Evolutionary conservation across 2,797 vertebrate genomes (phyloP), one percentile per base, ranked within the genome.

Genomic region (Macrochelys suwanniensis): DNA sequence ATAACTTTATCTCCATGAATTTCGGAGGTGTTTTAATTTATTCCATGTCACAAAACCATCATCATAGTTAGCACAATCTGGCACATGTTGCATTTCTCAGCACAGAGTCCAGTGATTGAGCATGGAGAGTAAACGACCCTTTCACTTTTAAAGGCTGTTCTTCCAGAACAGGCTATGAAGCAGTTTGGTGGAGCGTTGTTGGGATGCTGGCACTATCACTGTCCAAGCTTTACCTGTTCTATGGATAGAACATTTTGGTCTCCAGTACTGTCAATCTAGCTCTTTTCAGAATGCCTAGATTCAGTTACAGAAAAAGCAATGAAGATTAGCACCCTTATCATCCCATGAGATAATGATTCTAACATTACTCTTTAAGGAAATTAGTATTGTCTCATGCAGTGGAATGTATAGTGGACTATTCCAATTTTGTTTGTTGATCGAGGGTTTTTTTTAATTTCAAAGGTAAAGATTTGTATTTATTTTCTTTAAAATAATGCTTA

Each of bases 341-440:
- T 88, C 84, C 54, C 85, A 37, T 94, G 91, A 92, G 50, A 78
- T 80, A 47, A 16, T 88, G 78, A 6, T 74, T 90, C 87, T 85
- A 78, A 89, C 87, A 59, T 80, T 94, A 74, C n/a, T 88, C 28
- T 88, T 92, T 80, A 95, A 96, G 94, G 45, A 49, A 89, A 94
- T 85, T 90, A 91, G 57, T 94, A 31, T 65, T 91, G 61, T 65
- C 17, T 84, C 17, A 19, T 94, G 74, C 85, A 89, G 94, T 82
- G 92, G 91, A 97, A 85, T 53, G n/a, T n/a, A 7, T 85, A 88
- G 59, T 88, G 87, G 91, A 82, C 95, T 57, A 91, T 33, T 28
- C 37, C 86, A 4, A 3, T 16, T 80, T 77, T 76, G 23, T 77
- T 71, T 33, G 65, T 47, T 49, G 23, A 77, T 77, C 25, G 11